phyloP scores from a whole-genome alignment of 2,888 invertebrate genomes.

The Aphrophora alni region DNA sequence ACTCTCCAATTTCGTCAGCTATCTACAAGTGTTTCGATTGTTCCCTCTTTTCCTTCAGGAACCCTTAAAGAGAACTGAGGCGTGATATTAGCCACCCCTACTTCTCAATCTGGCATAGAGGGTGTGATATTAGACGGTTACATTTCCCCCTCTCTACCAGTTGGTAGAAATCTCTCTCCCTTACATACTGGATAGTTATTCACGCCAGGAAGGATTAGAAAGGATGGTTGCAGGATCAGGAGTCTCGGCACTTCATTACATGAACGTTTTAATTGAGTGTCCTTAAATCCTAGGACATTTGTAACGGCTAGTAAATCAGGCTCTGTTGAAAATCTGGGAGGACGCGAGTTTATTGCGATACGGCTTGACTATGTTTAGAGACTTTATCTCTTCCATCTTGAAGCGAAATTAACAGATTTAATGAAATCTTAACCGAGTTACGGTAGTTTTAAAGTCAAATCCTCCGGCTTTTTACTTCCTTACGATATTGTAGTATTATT shows the following conservation, averaged over 20 bases:
- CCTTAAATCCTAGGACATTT: background rate
- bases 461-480: no score
- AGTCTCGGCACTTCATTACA: background rate
- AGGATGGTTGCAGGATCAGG: background rate
- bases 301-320: background rate
- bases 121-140: background rate
- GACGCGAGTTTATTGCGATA: background rate
- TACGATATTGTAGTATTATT: no score
- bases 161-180: background rate
- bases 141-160: background rate
- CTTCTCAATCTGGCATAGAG: background rate
- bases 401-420: background rate
- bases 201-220: background rate
- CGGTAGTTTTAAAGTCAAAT: no score
- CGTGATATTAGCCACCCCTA: background rate
- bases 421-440: background rate
- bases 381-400: background rate
- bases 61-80: constrained; percentile 1
- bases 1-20: background rate
- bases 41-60: background rate
- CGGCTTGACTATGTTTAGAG: no score
- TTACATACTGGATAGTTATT: no score
- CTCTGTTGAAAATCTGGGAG: background rate
- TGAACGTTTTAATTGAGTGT: constrained; percentile 2
- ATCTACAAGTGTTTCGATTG: background rate